Percentiles rank a stretch among this genome's conserved stretches.
These are phyloP conservation scores for Gari tellinella DNA, from an alignment of 2,888 invertebrate species.

Conservation along the genomic window DNA sequence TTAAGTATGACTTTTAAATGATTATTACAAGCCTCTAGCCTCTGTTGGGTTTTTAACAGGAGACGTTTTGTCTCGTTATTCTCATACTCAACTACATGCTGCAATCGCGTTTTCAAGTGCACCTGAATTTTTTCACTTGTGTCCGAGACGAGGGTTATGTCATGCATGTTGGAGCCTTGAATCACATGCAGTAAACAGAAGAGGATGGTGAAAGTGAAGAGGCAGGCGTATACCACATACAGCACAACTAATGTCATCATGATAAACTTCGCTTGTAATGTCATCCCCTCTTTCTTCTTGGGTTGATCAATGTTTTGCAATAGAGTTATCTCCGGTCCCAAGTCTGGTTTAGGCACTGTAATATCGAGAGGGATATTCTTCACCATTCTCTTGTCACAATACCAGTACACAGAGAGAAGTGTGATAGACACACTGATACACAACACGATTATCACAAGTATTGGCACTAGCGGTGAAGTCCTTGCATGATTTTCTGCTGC, in stretches of 20 bases:
- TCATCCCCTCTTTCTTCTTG: slow-evolving; percentile 26
- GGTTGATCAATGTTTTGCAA: slow-evolving; percentile 62
- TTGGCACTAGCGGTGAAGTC: slow-evolving; percentile 69
- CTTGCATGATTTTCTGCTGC: slow-evolving; percentile 13
- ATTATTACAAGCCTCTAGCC: slow-evolving; percentile 72
- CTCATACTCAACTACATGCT: slow-evolving; percentile 68
- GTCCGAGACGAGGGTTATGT: slow-evolving; percentile 66
- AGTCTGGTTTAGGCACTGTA: slow-evolving; percentile 42
- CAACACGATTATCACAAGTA: slow-evolving; percentile 61
- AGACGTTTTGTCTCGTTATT: slow-evolving; percentile 64
- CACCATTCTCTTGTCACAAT: slow-evolving; percentile 46
- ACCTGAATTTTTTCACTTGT: slow-evolving; percentile 71
- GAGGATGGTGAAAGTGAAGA: slow-evolving; percentile 77
- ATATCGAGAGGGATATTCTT: slow-evolving; percentile 42
- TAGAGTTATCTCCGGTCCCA: slow-evolving; percentile 54
- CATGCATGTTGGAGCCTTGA: slow-evolving; percentile 64
- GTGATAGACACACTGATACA: slow-evolving; percentile 45
- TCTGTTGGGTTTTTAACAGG: slow-evolving; percentile 64
- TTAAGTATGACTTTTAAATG: slow-evolving; percentile 64
- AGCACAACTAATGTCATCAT: slow-evolving; percentile 66
- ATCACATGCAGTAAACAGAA: slow-evolving; percentile 75
- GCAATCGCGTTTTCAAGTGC: slow-evolving; percentile 65
- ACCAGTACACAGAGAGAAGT: slow-evolving; percentile 52
- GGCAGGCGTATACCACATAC: slow-evolving; percentile 74
- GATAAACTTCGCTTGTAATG: slow-evolving; percentile 61